These are phyloP conservation scores for Epinephelus fuscoguttatus DNA, from an alignment of 2,113 vertebrate genomes.

Conservation along the genomic window DNA sequence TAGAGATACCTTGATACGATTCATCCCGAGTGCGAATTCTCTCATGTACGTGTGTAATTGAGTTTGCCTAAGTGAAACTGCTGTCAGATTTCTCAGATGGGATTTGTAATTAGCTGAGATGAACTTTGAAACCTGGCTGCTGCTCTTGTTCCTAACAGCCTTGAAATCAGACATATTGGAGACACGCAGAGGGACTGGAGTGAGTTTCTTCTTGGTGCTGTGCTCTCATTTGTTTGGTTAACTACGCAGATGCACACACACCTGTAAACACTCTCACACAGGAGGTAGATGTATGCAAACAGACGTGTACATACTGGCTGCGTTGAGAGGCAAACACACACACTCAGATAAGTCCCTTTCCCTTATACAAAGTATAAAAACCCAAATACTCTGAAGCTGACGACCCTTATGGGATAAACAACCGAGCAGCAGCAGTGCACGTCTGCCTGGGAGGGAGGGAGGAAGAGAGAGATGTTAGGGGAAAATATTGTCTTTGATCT, in stretches of 20 bases:
- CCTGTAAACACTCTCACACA: conserved; percentile 1
- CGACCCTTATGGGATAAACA: conserved; percentile 81
- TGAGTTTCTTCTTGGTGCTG: background rate
- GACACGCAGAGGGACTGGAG: background rate
- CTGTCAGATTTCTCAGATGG: conserved; percentile 56
- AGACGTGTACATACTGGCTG: background rate
- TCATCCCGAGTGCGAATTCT: conserved; percentile 17
- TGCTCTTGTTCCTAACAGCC: conserved; percentile 34
- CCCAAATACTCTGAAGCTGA: conserved; percentile 63
- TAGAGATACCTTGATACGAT: conserved; percentile 39
- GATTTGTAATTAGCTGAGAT: conserved; percentile 59
- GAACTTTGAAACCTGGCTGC: conserved; percentile 65
- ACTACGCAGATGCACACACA: background rate
- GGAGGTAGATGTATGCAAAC: background rate
- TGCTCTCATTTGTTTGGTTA: background rate
- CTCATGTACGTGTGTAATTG: conserved; percentile 32
- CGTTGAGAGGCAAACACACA: background rate
- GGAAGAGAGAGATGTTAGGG: conserved; percentile 34
- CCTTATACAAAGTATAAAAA: conserved; percentile 14
- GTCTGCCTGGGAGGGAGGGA: conserved; percentile 61
- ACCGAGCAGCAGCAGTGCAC: conserved; percentile 46
- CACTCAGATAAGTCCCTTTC: background rate
- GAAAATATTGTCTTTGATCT: conserved; percentile 74
- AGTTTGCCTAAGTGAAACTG: conserved; percentile 43
- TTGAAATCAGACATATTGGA: conserved; percentile 38